A percentile compares a stretch with the other conserved stretches of the same genome.
Evolutionary conservation across 2,113 vertebrate genomes (phyloP).

Genomic region (Scomber japonicus): DNA sequence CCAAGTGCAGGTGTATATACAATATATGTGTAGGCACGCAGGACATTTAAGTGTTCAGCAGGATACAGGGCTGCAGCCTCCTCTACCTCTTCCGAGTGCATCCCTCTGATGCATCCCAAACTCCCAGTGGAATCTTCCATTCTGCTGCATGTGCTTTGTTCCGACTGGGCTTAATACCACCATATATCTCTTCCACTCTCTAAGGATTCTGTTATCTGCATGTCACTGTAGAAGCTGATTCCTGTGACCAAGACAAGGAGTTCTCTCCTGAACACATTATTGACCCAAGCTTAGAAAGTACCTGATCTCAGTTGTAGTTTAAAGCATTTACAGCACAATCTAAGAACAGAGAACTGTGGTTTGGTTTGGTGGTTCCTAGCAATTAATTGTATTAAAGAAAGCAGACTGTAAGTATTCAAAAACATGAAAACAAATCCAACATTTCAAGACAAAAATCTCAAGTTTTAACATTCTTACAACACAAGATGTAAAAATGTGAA

Average conservation of each 20-base stretch:
- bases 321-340: slow-evolving; percentile 10
- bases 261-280: slow-evolving; percentile 49
- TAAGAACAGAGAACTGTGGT: neutral
- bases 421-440: neutral
- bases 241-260: slow-evolving; percentile 37
- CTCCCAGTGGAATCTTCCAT: slow-evolving; percentile 62
- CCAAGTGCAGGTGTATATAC: slow-evolving; percentile 10
- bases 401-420: neutral
- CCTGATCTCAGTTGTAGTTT: slow-evolving; percentile 10
- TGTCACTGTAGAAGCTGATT: slow-evolving; percentile 50
- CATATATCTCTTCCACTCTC: slow-evolving; percentile 59
- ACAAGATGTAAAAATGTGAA: slow-evolving; percentile 8
- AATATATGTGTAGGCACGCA: neutral
- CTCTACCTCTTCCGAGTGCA: slow-evolving; percentile 23
- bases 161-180: slow-evolving; percentile 47
- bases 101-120: slow-evolving; percentile 54
- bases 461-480: neutral
- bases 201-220: slow-evolving; percentile 54
- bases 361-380: neutral
- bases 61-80: slow-evolving; percentile 18
- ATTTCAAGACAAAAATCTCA: slow-evolving; percentile 1
- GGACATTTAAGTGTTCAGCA: slow-evolving; percentile 20
- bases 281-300: slow-evolving; percentile 40
- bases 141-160: slow-evolving; percentile 64
- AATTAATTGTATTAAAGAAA: neutral